Base-by-base conservation (phyloP, 2,797 vertebrate species). In the Macropodus opercularis region DNA sequence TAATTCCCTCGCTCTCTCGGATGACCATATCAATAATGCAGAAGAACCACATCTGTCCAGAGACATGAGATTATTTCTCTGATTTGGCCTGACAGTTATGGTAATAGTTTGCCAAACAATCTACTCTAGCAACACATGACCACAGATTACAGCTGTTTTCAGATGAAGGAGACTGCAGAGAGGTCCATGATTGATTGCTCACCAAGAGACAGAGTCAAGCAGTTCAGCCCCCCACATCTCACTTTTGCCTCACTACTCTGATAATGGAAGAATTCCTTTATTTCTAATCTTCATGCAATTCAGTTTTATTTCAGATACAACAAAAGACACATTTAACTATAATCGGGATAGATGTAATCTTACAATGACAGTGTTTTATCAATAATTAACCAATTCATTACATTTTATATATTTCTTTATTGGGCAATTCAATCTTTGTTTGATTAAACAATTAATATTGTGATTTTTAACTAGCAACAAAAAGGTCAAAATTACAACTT, bases 41-140 rank as follows among this genome's bases (percentile, higher is more conserved):
- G 94, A 93, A 84, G 88, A 94, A 95, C 94, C 91, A 77, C 95
- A 96, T 95, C 94, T 95, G 94, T 96, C 95, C 91, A 84, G 90
- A 87, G 91, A 91, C 93, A 96, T 95, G 94, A 96, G 96, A 98
- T 97, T 95, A 97, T 98, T 97, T 94, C 94, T 95, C 93, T 95
- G 97, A 97, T 98, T 97, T 95, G 87, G 85, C 90, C 85, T 95
- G 96, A 98, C 95, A 95, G 94, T 96, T 98, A 98, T 99, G 96
- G 95, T 97, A 96, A 98, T 98, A 94, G 94, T 98, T 98, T 95
- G 94, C 94, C 95, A 96, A 97, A 97, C 95, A 97, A 96, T 96
- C 95, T 94, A 95, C 94, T 95, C 91, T 85, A 91, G 93, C 94
- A 94, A 93, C 95, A 95, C 31, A 93, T 93, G 94, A 93, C 93